Evolutionary conservation across 2,888 invertebrate genomes (phyloP), one percentile per base, ranked within the genome.

Genomic region (Encarsia formosa): DNA sequence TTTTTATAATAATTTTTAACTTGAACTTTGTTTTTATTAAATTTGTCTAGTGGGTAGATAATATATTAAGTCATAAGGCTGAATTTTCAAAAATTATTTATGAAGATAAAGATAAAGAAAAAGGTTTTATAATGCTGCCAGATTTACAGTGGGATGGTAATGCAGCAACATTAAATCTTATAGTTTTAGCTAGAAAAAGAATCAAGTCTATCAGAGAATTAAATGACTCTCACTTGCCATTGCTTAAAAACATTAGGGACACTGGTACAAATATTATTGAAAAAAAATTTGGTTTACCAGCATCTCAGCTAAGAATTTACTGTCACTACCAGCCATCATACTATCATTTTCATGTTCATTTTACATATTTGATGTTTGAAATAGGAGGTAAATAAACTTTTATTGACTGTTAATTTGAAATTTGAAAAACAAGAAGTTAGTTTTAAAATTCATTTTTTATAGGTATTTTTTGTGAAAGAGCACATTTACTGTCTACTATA

Each of bases 241-340:
- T 99, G 53, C 73, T 99, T 57, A 85, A 81, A 70, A 93, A 91
- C 68, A 85, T 99, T 50, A 77, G 83, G 11, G 78, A 84, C 48
- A 85, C 87, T 67, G 88, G 89, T 60, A 79, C 79, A 68, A 79
- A 81, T 70, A 84, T 84, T 3, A 91, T 98, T 52, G 69, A 81
- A 42, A 79, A 88, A 26, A 89, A 87, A 64, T 97, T 88, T 75
- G 62, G 66, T 22, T 81, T 98, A 1, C 75, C 81, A 4, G 73
- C 78, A 15, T 81, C 82, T 5, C 85, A 91, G 67, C 73, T 97
- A 22, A 80, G 95, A 20, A 81, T 91, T 56, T 98, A 89, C 72
- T 72, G 97, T 0, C 97, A 98, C 73, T 98, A 98, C 75, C 96
- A 94, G 66, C 98, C 98, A 0, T 91, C 95, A 0, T 99, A 94